phyloP scores from a whole-genome alignment of 2,797 vertebrate genomes.

The Enteromius unitaeniatus region DNA sequence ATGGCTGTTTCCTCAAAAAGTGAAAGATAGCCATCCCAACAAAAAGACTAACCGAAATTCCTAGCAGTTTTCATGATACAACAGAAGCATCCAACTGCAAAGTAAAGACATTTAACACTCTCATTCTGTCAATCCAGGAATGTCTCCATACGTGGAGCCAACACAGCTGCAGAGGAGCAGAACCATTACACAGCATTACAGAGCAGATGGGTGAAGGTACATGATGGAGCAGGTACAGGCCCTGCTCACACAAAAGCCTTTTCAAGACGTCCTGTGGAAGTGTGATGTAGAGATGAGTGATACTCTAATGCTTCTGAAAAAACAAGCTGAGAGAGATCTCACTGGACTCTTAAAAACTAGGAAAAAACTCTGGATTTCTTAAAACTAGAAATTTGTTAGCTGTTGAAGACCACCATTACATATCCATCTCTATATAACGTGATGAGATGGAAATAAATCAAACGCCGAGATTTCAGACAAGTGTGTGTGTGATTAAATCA shows the following conservation, averaged over 20 bases:
- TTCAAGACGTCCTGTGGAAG: constrained; percentile 17
- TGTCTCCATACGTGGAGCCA: constrained; percentile 20
- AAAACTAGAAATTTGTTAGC: not conserved
- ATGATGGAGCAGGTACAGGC: constrained; percentile 33
- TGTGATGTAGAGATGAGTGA: constrained; percentile 39
- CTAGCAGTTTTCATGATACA: constrained; percentile 5
- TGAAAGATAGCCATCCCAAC: not conserved
- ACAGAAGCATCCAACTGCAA: constrained; percentile 7
- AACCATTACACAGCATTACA: constrained; percentile 16
- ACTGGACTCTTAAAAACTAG: not conserved
- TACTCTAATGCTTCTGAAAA: constrained; percentile 1
- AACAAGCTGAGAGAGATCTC: not conserved
- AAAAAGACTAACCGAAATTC: not conserved
- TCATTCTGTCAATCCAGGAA: constrained; percentile 31
- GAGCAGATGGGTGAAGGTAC: constrained; percentile 5
- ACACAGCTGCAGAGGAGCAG: constrained; percentile 22
- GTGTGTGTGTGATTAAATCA: constrained; percentile 19
- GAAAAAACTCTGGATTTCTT: too few relatives aligned
- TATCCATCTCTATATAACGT: not conserved
- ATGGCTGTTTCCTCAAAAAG: not conserved
- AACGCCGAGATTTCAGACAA: not conserved
- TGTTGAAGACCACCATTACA: not conserved
- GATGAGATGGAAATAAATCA: not conserved
- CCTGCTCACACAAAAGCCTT: constrained; percentile 14
- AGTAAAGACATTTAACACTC: constrained; percentile 3